Evolutionary conservation across 2,888 invertebrate species (phyloP).

Genomic region (Aleiodes leptofemur): DNA sequence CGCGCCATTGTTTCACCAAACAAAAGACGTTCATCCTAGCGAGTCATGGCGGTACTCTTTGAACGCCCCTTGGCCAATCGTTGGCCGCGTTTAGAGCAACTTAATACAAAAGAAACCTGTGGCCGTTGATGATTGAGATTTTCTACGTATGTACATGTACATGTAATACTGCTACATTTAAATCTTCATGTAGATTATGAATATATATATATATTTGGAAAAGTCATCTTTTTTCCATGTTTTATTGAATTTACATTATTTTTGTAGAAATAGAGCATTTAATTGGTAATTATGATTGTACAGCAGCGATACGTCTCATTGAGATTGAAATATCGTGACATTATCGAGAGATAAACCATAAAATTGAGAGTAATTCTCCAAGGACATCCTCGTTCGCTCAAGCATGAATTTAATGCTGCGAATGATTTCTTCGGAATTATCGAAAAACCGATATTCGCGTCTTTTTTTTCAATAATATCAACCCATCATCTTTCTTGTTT

Average conservation of each 20-base stretch:
- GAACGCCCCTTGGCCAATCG: constrained; percentile 73
- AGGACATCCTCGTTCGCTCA: no score
- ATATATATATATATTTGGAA: no score
- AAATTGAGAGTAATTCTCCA: no score
- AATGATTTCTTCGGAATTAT: neutral
- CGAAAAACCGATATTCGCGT: neutral
- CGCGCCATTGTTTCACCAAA: constrained; percentile 74
- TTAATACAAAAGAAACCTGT: constrained; percentile 68
- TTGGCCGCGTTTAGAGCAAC: constrained; percentile 66
- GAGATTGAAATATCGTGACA: neutral
- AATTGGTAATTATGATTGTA: no score
- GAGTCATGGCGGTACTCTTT: constrained; percentile 74
- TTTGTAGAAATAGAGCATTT: no score
- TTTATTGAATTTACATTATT: no score
- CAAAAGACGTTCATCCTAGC: constrained; percentile 70
- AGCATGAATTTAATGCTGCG: no score
- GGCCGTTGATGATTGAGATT: constrained; percentile 69
- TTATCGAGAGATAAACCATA: no score
- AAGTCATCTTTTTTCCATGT: neutral
- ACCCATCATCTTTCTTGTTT: constrained; percentile 12
- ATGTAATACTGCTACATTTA: constrained; percentile 18
- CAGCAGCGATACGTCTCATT: neutral
- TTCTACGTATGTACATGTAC: constrained; percentile 59
- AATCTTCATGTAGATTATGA: constrained; percentile 5
- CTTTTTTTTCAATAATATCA: constrained; percentile 8